Conservation (phyloP, 2,888 invertebrate species). For the Dicyrtomina minuta region DNA sequence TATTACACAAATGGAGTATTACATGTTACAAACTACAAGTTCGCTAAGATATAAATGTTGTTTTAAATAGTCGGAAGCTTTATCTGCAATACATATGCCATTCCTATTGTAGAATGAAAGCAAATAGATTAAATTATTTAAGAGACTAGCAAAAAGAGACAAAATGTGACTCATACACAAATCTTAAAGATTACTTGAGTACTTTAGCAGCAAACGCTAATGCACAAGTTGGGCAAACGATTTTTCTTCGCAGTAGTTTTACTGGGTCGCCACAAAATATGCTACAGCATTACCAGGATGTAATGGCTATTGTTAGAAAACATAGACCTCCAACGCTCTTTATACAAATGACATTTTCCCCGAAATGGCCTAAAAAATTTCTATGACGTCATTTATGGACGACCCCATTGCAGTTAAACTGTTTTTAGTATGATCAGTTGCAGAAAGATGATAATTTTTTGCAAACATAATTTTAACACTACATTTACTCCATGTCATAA, state of each 20-base stretch:
- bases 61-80: constrained; percentile 48
- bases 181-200: constrained; percentile 42
- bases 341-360: constrained; percentile 24
- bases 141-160: constrained; percentile 49
- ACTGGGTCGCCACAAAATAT: constrained; percentile 51
- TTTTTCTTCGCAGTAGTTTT: constrained; percentile 51
- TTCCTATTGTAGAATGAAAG: constrained; percentile 50
- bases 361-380: constrained; percentile 17
- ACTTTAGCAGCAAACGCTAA: constrained; percentile 5
- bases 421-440: background rate
- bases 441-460: too few relatives aligned
- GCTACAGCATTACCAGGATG: constrained; percentile 26
- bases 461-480: too few relatives aligned
- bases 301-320: constrained; percentile 22
- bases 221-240: constrained; percentile 10
- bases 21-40: background rate
- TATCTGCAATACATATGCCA: constrained; percentile 54
- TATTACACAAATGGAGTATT: too few relatives aligned
- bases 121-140: constrained; percentile 46
- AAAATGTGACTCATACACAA: constrained; percentile 47
- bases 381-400: too few relatives aligned
- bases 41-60: constrained; percentile 45
- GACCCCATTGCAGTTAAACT: too few relatives aligned
- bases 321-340: constrained; percentile 22
- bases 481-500: too few relatives aligned